Percentiles rank a stretch among this genome's conserved stretches.
phyloP scores from a whole-genome alignment of 2,113 vertebrate genomes.

The Hippotragus niger region DNA sequence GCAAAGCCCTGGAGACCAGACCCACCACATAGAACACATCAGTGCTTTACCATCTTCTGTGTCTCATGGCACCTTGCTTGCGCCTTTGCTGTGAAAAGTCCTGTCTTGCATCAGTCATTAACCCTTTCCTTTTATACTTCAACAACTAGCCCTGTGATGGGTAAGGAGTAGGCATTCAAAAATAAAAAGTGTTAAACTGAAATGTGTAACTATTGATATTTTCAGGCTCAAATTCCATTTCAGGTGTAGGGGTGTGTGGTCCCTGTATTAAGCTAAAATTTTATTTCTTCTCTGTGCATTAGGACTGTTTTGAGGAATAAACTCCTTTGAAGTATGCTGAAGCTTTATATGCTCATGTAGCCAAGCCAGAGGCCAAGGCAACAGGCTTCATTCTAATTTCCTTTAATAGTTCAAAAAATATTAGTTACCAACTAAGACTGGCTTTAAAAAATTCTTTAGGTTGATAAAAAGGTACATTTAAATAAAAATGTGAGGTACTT shows the following conservation, averaged over 20 bases:
- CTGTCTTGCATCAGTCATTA: neutral
- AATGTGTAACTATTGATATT: neutral
- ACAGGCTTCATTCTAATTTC: conserved; percentile 51
- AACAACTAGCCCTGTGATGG: neutral
- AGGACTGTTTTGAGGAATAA: conserved; percentile 66
- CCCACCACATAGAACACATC: neutral
- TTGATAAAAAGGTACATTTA: neutral
- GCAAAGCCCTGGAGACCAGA: neutral
- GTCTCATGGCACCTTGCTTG: neutral
- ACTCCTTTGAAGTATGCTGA: conserved; percentile 35
- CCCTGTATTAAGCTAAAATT: conserved; percentile 45
- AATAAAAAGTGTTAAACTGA: neutral
- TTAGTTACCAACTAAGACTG: conserved; percentile 27
- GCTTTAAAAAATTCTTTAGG: neutral
- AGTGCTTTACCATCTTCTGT: neutral
- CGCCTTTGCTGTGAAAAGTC: neutral
- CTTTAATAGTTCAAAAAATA: neutral
- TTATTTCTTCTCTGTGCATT: conserved; percentile 44
- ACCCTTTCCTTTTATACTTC: neutral
- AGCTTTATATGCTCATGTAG: conserved; percentile 51
- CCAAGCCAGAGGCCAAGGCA: conserved; percentile 47
- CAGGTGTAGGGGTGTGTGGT: neutral
- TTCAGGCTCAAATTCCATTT: neutral
- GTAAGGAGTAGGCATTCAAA: neutral
- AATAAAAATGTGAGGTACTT: neutral